These are phyloP conservation scores for Sphinx pinastri DNA, from an alignment of 2,888 invertebrate genomes.

Conservation along the genomic window DNA sequence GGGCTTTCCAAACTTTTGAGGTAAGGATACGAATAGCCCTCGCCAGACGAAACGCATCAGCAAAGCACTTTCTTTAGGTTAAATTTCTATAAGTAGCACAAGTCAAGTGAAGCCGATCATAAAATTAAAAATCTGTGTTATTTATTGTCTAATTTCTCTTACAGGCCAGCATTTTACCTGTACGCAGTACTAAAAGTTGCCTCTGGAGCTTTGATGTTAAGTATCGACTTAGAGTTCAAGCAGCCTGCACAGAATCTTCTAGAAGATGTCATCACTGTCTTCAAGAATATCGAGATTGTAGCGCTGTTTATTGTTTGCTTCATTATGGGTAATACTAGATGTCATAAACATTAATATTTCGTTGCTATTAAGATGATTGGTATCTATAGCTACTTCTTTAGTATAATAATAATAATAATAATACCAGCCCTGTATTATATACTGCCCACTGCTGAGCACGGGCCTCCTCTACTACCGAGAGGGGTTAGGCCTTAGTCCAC, in stretches of 20 bases:
- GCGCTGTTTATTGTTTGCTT: constrained; percentile 89
- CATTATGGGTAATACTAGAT: constrained; percentile 84
- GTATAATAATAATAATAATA: too few species aligned
- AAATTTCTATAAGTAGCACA: too few species aligned
- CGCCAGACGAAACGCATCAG: too few species aligned
- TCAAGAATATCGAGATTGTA: constrained; percentile 88
- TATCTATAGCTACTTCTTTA: neutral
- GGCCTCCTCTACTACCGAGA: too few species aligned
- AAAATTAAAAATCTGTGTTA: too few species aligned
- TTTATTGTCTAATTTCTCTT: constrained; percentile 35
- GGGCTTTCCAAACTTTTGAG: too few species aligned
- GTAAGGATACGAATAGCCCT: too few species aligned
- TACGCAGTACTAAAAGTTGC: constrained; percentile 88
- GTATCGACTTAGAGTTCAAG: constrained; percentile 90
- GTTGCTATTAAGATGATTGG: neutral
- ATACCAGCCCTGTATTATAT: too few species aligned
- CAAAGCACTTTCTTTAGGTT: too few species aligned
- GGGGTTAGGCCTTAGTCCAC: too few species aligned
- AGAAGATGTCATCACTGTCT: constrained; percentile 86
- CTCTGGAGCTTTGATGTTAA: constrained; percentile 87
- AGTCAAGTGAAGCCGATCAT: too few species aligned
- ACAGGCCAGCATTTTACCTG: constrained; percentile 90
- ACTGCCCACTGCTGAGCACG: too few species aligned
- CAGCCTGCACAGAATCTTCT: constrained; percentile 88
- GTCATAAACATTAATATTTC: neutral